These are phyloP conservation scores for Calliphora vicina DNA, from an alignment of 1,140 invertebrate species.

Conservation along the genomic window DNA sequence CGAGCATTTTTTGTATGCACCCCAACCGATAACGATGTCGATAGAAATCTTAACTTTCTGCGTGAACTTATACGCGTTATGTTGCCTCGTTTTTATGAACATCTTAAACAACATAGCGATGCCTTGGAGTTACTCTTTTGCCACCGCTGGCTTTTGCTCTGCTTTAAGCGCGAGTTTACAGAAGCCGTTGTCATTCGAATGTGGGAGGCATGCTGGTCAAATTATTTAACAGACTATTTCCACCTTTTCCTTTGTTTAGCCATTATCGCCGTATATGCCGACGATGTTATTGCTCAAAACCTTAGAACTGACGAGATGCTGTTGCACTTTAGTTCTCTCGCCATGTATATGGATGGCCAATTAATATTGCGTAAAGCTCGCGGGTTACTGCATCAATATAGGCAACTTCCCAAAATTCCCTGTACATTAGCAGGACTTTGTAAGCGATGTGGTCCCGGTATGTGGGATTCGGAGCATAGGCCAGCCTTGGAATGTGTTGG, in stretches of 20 bases:
- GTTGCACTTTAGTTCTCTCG: constrained; percentile 91
- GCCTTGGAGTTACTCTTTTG: constrained; percentile 90
- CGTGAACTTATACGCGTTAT: constrained; percentile 87
- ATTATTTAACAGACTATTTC: constrained; percentile 92
- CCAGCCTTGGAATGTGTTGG: constrained; percentile 78
- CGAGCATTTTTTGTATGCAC: constrained; percentile 91
- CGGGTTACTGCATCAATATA: constrained; percentile 88
- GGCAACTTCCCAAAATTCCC: constrained; percentile 82
- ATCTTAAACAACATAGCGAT: constrained; percentile 82
- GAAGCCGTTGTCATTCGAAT: constrained; percentile 85
- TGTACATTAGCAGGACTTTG: constrained; percentile 88
- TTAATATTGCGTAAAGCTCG: constrained; percentile 90
- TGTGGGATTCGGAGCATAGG: constrained; percentile 90
- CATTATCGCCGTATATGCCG: constrained; percentile 90
- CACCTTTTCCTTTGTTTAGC: constrained; percentile 90
- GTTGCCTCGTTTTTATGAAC: constrained; percentile 86
- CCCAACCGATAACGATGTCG: constrained; percentile 93
- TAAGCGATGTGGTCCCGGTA: constrained; percentile 86
- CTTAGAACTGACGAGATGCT: constrained; percentile 92
- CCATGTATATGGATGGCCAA: constrained; percentile 95
- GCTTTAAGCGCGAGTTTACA: constrained; percentile 89
- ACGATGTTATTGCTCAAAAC: constrained; percentile 89
- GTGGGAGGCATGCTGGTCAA: constrained; percentile 96
- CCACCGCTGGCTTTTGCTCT: constrained; percentile 92
- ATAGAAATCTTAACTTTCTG: constrained; percentile 87